phyloP scores from a whole-genome alignment of 2,888 invertebrate species.

The Norana najaformis region DNA sequence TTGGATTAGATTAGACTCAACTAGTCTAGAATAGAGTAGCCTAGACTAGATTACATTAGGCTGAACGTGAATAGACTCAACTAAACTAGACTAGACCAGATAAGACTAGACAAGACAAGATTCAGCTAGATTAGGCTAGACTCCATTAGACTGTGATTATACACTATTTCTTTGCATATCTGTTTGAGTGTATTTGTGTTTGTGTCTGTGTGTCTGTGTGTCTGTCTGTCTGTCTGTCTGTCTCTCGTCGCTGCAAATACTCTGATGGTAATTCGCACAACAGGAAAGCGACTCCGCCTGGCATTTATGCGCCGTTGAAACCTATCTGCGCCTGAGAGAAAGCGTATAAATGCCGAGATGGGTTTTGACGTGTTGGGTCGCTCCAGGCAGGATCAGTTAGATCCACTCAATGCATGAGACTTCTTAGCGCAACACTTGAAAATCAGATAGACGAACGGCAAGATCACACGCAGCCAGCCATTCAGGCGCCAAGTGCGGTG shows the following conservation, averaged over 20 bases:
- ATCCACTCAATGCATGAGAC: neutral
- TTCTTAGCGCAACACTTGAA: neutral
- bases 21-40: no score
- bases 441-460: neutral
- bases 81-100: no score
- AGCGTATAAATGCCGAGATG: neutral
- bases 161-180: neutral
- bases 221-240: neutral
- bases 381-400: neutral
- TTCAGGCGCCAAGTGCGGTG: neutral
- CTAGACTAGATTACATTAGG: no score
- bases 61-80: no score
- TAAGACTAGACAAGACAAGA: no score
- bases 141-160: neutral
- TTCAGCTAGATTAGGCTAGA: no score
- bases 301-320: neutral
- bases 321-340: neutral
- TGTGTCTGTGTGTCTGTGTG: neutral
- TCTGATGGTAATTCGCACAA: neutral
- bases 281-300: neutral
- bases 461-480: neutral
- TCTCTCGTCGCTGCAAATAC: neutral
- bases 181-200: neutral
- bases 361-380: neutral
- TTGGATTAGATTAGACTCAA: no score